phyloP scores from a whole-genome alignment of 92 coral and sea anemone species.

The Porites lobata region DNA sequence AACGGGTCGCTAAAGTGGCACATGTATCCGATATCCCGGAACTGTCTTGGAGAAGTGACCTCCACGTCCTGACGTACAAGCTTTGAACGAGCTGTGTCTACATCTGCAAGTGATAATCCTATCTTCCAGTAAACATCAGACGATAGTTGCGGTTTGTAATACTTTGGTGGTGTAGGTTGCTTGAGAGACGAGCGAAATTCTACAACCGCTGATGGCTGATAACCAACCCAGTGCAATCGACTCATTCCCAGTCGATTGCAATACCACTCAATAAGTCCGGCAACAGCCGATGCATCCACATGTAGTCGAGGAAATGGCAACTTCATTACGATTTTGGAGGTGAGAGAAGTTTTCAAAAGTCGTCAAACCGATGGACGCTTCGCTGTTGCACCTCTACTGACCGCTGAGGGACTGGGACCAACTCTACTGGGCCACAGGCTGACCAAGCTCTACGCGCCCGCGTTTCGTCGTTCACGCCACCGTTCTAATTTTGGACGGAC shows the following conservation, averaged over 20 bases:
- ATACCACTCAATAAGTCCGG: constrained; percentile 40
- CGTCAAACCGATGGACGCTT: no score
- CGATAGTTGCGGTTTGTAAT: constrained; percentile 5
- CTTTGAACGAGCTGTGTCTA: constrained; percentile 45
- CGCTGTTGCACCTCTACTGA: no score
- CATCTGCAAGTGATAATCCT: constrained; percentile 58
- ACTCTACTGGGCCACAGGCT: no score
- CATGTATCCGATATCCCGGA: constrained; percentile 62
- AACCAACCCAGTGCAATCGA: constrained; percentile 45
- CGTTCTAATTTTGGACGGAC: no score
- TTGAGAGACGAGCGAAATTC: constrained; percentile 34
- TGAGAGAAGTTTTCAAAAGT: no score
- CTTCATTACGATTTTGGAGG: background rate
- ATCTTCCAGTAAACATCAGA: constrained; percentile 71
- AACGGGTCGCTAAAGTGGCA: constrained; percentile 64
- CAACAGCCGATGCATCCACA: constrained; percentile 29
- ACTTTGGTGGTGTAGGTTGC: constrained; percentile 20
- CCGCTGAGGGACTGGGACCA: no score
- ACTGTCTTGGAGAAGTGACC: constrained; percentile 48
- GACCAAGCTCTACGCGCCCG: no score
- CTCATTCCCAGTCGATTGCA: constrained; percentile 40
- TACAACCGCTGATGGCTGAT: background rate
- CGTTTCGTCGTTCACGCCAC: no score
- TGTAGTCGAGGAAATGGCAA: constrained; percentile 38
- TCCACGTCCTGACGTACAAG: constrained; percentile 38